phyloP scores from a whole-genome alignment of 2,113 vertebrate species.

The Sialia sialis region DNA sequence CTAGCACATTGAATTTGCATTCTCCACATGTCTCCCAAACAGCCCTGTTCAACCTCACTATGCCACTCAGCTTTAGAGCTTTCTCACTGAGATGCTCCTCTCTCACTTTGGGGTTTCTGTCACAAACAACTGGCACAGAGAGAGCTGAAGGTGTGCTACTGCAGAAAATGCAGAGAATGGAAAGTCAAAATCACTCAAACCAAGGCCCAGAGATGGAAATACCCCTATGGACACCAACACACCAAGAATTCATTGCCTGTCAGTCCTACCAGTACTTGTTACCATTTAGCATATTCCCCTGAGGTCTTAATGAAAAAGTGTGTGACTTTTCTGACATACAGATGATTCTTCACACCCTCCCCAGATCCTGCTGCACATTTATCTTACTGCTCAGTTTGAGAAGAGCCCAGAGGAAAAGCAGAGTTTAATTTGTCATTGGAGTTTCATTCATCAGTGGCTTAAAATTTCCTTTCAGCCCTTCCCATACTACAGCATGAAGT shows the following conservation, averaged over 20 bases:
- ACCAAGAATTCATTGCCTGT: not conserved
- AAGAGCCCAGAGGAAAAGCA: not conserved
- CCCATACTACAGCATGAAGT: not conserved
- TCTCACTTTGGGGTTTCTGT: not conserved
- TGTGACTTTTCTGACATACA: not conserved
- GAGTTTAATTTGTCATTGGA: not conserved
- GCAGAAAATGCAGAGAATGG: not conserved
- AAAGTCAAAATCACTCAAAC: not conserved
- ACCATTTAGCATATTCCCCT: not conserved
- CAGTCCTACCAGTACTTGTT: not conserved
- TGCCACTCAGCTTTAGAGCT: not conserved
- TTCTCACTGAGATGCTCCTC: not conserved
- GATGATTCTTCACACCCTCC: not conserved
- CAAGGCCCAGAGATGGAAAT: not conserved
- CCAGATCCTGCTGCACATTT: not conserved
- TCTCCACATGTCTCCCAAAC: not conserved
- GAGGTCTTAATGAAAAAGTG: not conserved
- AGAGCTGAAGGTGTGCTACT: not conserved
- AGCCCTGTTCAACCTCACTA: not conserved
- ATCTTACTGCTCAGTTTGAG: not conserved
- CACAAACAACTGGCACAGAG: not conserved
- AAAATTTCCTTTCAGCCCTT: not conserved
- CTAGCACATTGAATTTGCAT: not conserved
- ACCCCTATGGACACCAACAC: not conserved
- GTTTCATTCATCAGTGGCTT: not conserved